These are phyloP conservation scores for Anguilla anguilla DNA, from an alignment of 2,797 vertebrate genomes.

Conservation along the genomic window DNA sequence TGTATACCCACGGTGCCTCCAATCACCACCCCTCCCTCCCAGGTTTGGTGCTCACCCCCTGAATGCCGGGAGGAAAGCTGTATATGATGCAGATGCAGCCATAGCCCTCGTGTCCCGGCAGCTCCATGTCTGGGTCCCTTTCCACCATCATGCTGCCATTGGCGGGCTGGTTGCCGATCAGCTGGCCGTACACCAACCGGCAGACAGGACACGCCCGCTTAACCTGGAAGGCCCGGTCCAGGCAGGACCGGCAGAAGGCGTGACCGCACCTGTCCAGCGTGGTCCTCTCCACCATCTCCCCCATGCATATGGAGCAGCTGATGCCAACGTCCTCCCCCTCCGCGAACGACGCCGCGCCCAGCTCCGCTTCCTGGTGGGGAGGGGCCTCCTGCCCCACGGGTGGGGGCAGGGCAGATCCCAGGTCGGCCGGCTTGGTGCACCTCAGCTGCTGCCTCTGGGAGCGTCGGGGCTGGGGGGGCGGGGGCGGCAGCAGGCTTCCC, in stretches of 20 bases:
- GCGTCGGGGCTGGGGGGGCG: constrained; percentile 69
- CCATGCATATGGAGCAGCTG: constrained; percentile 90
- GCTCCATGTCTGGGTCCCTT: constrained; percentile 82
- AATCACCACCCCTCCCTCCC: too few species aligned
- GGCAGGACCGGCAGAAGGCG: constrained; percentile 87
- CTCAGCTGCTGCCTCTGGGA: constrained; percentile 80
- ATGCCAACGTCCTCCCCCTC: constrained; percentile 73
- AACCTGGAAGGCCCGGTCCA: constrained; percentile 89
- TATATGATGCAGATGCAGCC: constrained; percentile 95
- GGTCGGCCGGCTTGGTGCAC: constrained; percentile 75
- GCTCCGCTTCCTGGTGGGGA: constrained; percentile 66
- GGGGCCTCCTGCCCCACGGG: constrained; percentile 68
- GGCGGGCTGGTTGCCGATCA: constrained; percentile 91
- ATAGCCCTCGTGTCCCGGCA: constrained; percentile 87
- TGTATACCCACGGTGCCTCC: too few species aligned
- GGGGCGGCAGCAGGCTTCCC: constrained; percentile 70
- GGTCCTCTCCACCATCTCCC: constrained; percentile 87
- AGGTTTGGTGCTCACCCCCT: constrained; percentile 78
- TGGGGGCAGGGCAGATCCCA: constrained; percentile 69
- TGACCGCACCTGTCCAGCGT: constrained; percentile 89
- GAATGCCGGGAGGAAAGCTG: constrained; percentile 89
- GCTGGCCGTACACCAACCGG: constrained; percentile 87
- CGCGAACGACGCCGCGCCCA: constrained; percentile 60
- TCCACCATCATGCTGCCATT: constrained; percentile 92
- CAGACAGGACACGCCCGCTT: constrained; percentile 92